Percentiles rank a stretch among this genome's conserved stretches.
Evolutionary conservation across 1,140 invertebrate genomes (phyloP).

Genomic region (Habropoda laboriosa): DNA sequence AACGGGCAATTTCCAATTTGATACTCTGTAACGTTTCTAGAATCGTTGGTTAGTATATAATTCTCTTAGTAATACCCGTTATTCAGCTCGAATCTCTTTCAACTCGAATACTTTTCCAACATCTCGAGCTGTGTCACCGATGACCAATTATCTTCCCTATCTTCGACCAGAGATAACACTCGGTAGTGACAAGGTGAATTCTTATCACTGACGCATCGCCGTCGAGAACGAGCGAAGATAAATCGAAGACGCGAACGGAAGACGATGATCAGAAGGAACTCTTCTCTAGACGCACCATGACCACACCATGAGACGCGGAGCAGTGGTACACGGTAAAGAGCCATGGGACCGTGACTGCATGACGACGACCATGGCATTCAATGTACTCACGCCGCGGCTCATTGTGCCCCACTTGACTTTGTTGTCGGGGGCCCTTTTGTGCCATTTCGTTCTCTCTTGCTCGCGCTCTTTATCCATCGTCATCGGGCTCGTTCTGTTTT

Average conservation of each 20-base stretch:
- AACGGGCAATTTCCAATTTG: background rate
- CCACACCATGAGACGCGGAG: slow-evolving; percentile 63
- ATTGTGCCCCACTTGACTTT: slow-evolving; percentile 81
- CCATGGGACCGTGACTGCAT: slow-evolving; percentile 63
- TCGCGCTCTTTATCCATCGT: slow-evolving; percentile 48
- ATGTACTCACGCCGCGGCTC: slow-evolving; percentile 78
- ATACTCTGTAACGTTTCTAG: background rate
- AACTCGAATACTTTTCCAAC: too few relatives aligned
- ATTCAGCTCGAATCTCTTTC: too few relatives aligned
- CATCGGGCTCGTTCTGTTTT: slow-evolving; percentile 37
- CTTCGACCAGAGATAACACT: background rate
- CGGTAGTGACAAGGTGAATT: background rate
- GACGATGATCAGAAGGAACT: slow-evolving; percentile 53
- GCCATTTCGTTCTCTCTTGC: slow-evolving; percentile 54
- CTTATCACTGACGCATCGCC: background rate
- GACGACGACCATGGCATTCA: slow-evolving; percentile 73
- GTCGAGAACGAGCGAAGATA: background rate
- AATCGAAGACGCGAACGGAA: background rate
- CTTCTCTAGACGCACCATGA: slow-evolving; percentile 59
- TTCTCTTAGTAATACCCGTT: too few relatives aligned
- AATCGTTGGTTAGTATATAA: too few relatives aligned
- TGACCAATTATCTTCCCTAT: background rate
- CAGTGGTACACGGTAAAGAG: slow-evolving; percentile 56
- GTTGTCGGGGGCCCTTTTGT: slow-evolving; percentile 78
- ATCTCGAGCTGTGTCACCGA: too few relatives aligned